Conservation (phyloP, 2,797 vertebrate genomes). For the Lagocephalus sceleratus region DNA sequence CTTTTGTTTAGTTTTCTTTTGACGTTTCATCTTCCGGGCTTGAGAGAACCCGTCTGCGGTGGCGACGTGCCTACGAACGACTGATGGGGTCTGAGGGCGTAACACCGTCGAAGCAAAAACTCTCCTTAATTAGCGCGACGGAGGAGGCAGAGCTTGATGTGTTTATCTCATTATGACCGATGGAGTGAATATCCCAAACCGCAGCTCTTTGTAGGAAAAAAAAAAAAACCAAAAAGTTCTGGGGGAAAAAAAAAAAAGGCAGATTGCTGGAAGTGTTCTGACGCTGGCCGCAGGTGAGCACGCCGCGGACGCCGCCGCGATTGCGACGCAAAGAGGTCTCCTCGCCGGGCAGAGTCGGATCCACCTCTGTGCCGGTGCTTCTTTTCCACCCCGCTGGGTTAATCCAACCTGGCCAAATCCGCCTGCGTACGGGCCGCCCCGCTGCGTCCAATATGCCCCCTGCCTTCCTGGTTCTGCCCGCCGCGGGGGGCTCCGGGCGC, state of each 20-base stretch:
- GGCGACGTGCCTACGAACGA: slow-evolving; percentile 62
- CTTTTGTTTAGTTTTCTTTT: slow-evolving; percentile 48
- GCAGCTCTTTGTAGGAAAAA: slow-evolving; percentile 7
- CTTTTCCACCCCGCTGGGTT: slow-evolving; percentile 59
- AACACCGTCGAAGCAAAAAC: slow-evolving; percentile 46
- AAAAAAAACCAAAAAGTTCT: background rate
- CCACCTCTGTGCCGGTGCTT: slow-evolving; percentile 36
- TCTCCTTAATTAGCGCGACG: slow-evolving; percentile 69
- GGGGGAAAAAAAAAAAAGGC: background rate
- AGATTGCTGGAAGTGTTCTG: background rate
- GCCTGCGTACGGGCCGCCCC: slow-evolving; percentile 53
- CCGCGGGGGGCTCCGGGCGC: slow-evolving; percentile 41
- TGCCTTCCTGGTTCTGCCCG: slow-evolving; percentile 55
- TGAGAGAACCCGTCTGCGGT: slow-evolving; percentile 68
- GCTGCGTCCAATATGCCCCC: slow-evolving; percentile 77
- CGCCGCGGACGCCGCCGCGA: too few species aligned
- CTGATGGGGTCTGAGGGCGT: slow-evolving; percentile 55
- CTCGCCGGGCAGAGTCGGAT: slow-evolving; percentile 44
- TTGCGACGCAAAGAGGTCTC: too few species aligned
- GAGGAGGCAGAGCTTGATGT: slow-evolving; percentile 44
- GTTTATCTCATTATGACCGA: slow-evolving; percentile 54
- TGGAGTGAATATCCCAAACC: slow-evolving; percentile 50
- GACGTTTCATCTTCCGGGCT: slow-evolving; percentile 13
- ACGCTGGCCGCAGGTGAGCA: too few species aligned
- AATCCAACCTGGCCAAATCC: slow-evolving; percentile 67